Base-by-base conservation (phyloP, 2,113 vertebrate species). In the Podocnemis expansa region DNA sequence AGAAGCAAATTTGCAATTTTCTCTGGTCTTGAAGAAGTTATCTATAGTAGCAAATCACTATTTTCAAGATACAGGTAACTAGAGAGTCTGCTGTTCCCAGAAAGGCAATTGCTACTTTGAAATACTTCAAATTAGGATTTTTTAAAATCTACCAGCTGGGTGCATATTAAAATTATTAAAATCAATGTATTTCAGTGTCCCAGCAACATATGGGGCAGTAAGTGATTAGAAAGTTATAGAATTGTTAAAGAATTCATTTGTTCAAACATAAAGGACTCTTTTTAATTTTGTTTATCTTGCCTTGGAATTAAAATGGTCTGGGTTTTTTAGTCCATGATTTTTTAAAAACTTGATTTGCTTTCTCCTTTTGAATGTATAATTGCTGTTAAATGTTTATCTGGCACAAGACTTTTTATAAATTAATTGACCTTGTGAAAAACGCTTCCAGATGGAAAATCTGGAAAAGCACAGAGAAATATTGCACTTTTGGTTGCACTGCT, bases 21-120 rank as follows among this genome's bases (percentile, higher is more conserved):
- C 31, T 0, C 38, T 60, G 22, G n/a, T 67, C 22, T 19, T 0
- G 34, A 41, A 47, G 2, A 0, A 22, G 29, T 6, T 2, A 1
- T 0, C 41, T 1, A 0, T 0, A 21, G 43, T 78, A 0, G 5
- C 0, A 0, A 27, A 31, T 0, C 5, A 6, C 10, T 1, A 67
- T 49, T 6, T 16, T 21, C 54, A 1, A 0, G 0, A 0, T 0
- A 67, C 1, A 1, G 12, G 8, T 24, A 7, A 51, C 4, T 0
- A 1, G 19, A 0, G 80, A 1, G 19, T 85, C 47, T 41, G 25
- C 60, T 60, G 1, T 1, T 75, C 12, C 51, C 2, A 90, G 76
- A 3, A 87, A 73, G 82, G 25, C 43, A 3, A 63, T 10, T 58
- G 31, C n/a, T 7, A 58, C 45, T 0, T 1, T 5, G 11, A 56